Base-by-base conservation (phyloP, 2,888 invertebrate species). In the Escarpia spicata region DNA sequence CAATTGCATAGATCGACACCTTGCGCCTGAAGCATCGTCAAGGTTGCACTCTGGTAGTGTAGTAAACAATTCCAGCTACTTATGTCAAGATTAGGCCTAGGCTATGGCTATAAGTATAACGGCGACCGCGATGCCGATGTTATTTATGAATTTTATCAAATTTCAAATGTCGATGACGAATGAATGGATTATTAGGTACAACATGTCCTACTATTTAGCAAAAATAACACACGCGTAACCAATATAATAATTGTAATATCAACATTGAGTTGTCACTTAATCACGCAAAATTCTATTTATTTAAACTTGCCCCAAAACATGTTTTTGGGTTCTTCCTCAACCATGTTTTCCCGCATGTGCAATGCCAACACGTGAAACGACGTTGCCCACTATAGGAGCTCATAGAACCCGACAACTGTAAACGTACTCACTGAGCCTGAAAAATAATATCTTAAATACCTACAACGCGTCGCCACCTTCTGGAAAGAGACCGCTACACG, bases 261-360 rank as follows among this genome's bases (percentile, higher is more conserved):
- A 75, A 75, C 4, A 26, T 26, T 75, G 75, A 19, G n/a, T 75
- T 75, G 75, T 75, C 75, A 75, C 19, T 75, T 75, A 19, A 26
- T 75, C n/a, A 75, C 26, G 19, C 19, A 75, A 75, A 26, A 75
- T 75, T 75, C 3, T 75, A 75, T 26, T 75, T 75, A 75, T 75
- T 75, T n/a, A 75, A 75, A 75, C 75, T 75, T 75, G 26, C 75
- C 75, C 75, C 75, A 75, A 75, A 75, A 75, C 75, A 75, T 75
- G 75, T 75, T 75, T 75, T 75, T 75, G 19, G 75, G n/a, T 75
- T 75, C 75, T 75, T 75, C 75, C 75, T 75, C 75, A 75, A 75
- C 75, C 75, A 75, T 75, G 75, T 75, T 75, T 75, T 75, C 75
- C 75, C 75, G 75, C 75, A 75, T 75, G 75, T 75, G 26, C n/a